Base-by-base conservation (phyloP, 2,113 vertebrate species). In the Xiphias gladius region DNA sequence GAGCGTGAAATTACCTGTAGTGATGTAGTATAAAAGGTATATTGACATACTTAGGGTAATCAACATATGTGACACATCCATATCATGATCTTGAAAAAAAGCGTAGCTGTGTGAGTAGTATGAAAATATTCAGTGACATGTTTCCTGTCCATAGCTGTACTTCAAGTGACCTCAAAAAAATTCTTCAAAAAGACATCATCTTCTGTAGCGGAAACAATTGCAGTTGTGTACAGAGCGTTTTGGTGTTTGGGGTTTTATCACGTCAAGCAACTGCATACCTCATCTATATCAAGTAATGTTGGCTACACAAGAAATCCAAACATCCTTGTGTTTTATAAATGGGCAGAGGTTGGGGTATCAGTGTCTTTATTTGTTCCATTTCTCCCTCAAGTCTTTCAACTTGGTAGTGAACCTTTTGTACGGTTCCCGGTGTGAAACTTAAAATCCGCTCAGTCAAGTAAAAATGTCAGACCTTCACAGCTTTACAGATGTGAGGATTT, bases 231-330 rank as follows among this genome's bases (percentile, higher is more conserved):
- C 16, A 37, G 22, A 58, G 7, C 12, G 8, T 66, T 58, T 66
- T 43, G 26, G 16, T 1, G 16, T 66, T 4, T 58, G 37, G 6
- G 20, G 26, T 52, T 79, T 63, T 8, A 24, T 64, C 20, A 20
- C 32, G 41, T 74, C 26, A 26, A 35, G 55, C 39, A 35, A 43
- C 32, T 59, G 7, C 20, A 43, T 32, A 76, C 24, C 30, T 75
- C 48, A 50, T 59, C 43, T 39, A 26, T 67, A 24, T 43, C 4
- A 59, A 50, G 46, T 57, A 41, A 24, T 69, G 65, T 64, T 68
- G 43, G 67, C 71, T 32, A 71, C n/a, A 70, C 41, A 61, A 67
- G 39, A 76, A 65, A 79, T 70, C 57, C 8, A 76, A 78, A 82
- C 59, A 67, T 26, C n/a, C 8, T 13, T 39, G 10, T 74, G 58